Percentiles rank a stretch among this genome's conserved stretches.
Evolutionary conservation across 1,140 invertebrate species (phyloP).

Genomic region (Physella acuta): DNA sequence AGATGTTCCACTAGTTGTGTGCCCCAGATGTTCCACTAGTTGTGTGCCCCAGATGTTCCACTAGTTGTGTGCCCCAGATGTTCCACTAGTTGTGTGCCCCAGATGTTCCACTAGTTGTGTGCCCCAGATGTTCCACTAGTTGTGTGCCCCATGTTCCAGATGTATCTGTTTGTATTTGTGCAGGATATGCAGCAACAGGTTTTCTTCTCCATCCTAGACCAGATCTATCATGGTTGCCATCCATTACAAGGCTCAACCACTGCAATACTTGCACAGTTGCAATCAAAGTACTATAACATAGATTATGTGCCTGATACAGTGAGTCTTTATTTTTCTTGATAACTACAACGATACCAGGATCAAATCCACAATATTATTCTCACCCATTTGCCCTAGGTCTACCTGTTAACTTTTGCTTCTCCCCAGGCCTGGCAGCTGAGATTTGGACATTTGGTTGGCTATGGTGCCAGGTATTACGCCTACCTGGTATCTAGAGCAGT

Average conservation of each 20-base stretch:
- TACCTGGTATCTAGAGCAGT: conserved; percentile 93
- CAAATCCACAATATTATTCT: no score
- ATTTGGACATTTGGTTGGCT: conserved; percentile 95
- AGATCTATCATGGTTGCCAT: conserved; percentile 76
- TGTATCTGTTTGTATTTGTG: not conserved
- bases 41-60: no score
- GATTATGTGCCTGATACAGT: conserved; percentile 86
- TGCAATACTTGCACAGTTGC: conserved; percentile 77
- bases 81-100: no score
- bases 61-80: no score
- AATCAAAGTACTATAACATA: conserved; percentile 81
- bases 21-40: no score
- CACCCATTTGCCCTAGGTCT: no score
- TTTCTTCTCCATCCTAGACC: conserved; percentile 87
- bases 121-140: no score
- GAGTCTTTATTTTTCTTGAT: conserved; percentile 46
- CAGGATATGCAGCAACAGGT: conserved; percentile 84
- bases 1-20: no score
- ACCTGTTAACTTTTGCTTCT: not conserved
- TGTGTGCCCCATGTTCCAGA: no score
- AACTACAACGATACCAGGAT: no score
- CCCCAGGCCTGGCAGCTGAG: conserved; percentile 86
- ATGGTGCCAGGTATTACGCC: conserved; percentile 97
- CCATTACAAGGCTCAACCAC: conserved; percentile 67
- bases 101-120: no score